Base-by-base conservation (phyloP, 2,888 invertebrate species). In the Ormyrus rosae region DNA sequence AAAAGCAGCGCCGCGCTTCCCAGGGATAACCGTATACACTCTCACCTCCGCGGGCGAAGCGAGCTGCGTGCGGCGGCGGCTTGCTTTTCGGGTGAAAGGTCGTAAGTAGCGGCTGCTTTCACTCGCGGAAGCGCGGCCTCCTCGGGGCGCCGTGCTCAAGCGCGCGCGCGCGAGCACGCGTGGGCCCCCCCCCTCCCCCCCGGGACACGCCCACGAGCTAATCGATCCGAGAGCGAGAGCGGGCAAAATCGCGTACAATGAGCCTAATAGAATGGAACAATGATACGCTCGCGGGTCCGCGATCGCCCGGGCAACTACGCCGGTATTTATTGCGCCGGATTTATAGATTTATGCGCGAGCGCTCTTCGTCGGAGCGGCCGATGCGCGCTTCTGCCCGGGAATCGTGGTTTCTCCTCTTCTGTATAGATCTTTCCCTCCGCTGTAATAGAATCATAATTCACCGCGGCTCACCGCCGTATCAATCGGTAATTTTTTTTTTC, bases 31-130 rank as follows among this genome's bases (percentile, higher is more conserved):
- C 34, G 4, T 4, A 19, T 34, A 0, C 34, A 89, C 90, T 90
- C 90, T 90, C 90, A 89, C 90, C 90, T 90, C 90, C 90, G 86
- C 89, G 88, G 90, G 90, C 84, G 86, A 81, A 83, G 80, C 83
- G 82, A 84, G 87, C 87, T 86, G 85, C 84, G 84, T 83, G 82
- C 34, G 34, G 34, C 19, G 19, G 19, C 19, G 19, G 19, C 19
- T 19, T 1, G 19, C 19, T 19, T 19, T 19, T 19, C 34, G 34
- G 34, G 34, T 34, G 34, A 34, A 34, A 34, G 34, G 34, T 34
- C 34, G 34, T 4, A 4, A 34, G 34, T 4, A 4, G 34, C 34
- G 34, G 34, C 34, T 34, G 84, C 87, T 88, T 88, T 87, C 88
- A 88, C 86, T 34, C 85, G 81, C 85, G 83, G 84, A 78, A 78